Base-by-base conservation (phyloP, 2,797 vertebrate species). In the Pangasius sanitwongsei region DNA sequence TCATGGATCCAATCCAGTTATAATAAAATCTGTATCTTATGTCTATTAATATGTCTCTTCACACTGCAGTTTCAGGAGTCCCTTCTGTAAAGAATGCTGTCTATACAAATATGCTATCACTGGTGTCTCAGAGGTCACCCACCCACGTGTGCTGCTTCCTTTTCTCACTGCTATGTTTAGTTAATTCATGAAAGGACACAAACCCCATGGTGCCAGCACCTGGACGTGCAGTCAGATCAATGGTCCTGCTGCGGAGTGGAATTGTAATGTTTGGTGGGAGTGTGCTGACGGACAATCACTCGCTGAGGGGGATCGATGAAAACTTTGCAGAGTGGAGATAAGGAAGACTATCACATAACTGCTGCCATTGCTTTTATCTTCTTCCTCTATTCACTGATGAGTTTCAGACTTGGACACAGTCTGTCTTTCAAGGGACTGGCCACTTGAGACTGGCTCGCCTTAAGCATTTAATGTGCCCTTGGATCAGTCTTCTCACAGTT, bases 331-430 rank as follows among this genome's bases (percentile, higher is more conserved):
- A 16, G 20, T 23, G 81, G 86, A 92, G 89, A 92, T 91, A 93
- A 94, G 91, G 87, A 78, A 91, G 57, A 85, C 23, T 88, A 91
- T 88, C 91, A 92, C 82, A 85, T 31, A 93, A 59, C 18, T 25
- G 23, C 3, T 41, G 63, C 86, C 59, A 91, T 91, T 55, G 18
- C 69, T 93, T 93, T 94, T 87, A 92, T 93, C 80, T 90, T 70
- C 48, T 55, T 88, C 78, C 90, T 77, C 89, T 85, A 91, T 92
- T 91, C 90, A 88, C 83, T 74, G 65, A 89, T 87, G 87, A 91
- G 63, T 72, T 91, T 92, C 89, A 92, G 87, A 31, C 90, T 31
- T 86, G 7, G 5, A 75, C 85, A 75, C 37, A 37, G 12, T 61
- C 80, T 75, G 48, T 89, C 86, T 89, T 90, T 85, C 80, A 86